Evolutionary conservation across 2,113 vertebrate species (phyloP).

Genomic region (Chrysemys picta): DNA sequence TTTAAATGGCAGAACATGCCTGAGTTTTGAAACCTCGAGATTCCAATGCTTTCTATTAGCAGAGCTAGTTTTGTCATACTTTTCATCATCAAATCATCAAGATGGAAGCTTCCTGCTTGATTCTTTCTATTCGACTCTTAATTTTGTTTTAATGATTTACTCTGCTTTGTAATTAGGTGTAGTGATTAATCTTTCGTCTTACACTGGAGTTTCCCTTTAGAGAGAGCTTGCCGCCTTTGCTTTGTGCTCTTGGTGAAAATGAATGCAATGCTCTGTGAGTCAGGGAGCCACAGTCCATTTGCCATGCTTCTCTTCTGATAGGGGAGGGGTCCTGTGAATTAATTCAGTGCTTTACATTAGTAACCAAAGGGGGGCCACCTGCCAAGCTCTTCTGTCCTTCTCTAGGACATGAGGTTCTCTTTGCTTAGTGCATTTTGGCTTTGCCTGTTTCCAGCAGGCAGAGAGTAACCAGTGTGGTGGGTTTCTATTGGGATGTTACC

Average conservation of each 20-base stretch:
- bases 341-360: neutral
- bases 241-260: neutral
- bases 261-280: neutral
- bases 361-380: slow-evolving; percentile 39
- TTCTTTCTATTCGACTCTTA: neutral
- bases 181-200: neutral
- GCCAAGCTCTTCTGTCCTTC: slow-evolving; percentile 18
- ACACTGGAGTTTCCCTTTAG: neutral
- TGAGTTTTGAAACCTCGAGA: slow-evolving; percentile 35
- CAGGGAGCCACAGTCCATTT: neutral
- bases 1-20: neutral
- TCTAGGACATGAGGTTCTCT: neutral
- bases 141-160: neutral
- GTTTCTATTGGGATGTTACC: slow-evolving; percentile 65
- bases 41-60: slow-evolving; percentile 31
- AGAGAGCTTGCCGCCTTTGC: neutral
- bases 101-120: neutral
- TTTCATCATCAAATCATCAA: slow-evolving; percentile 5
- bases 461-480: slow-evolving; percentile 32
- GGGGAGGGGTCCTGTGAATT: neutral
- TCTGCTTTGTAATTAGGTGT: neutral
- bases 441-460: slow-evolving; percentile 39
- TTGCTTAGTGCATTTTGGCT: slow-evolving; percentile 13
- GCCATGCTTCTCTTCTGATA: neutral
- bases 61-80: slow-evolving; percentile 27